These are phyloP conservation scores for Aethes cnicana DNA, from an alignment of 2,888 invertebrate species.

Conservation along the genomic window DNA sequence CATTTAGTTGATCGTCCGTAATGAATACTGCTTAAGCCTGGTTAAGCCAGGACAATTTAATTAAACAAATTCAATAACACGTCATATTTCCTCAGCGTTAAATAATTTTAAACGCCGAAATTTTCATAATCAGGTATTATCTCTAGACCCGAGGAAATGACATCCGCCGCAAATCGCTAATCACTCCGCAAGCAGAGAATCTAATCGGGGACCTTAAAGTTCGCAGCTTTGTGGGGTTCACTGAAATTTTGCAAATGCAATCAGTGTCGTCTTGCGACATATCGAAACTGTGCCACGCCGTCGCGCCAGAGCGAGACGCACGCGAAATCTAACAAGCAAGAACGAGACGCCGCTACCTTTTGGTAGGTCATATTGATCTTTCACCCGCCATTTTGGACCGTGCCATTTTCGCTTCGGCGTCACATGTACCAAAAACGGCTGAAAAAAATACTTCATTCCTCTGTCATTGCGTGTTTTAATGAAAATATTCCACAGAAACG, in stretches of 20 bases:
- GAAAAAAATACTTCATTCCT: conserved; percentile 67
- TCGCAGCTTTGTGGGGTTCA: conserved; percentile 45
- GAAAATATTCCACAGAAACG: conserved; percentile 68
- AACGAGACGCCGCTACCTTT: conserved; percentile 64
- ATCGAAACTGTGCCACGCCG: conserved; percentile 63
- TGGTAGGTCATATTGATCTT: conserved; percentile 82
- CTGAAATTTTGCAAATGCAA: conserved; percentile 65
- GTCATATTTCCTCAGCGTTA: conserved; percentile 49
- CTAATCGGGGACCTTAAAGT: conserved; percentile 51
- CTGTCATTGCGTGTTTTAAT: conserved; percentile 75
- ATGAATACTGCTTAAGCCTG: too few species aligned
- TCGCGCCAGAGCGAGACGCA: conserved; percentile 58
- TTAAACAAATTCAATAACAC: conserved; percentile 50
- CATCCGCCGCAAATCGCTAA: conserved; percentile 66
- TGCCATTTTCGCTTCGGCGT: conserved; percentile 76
- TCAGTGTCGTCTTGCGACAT: conserved; percentile 70
- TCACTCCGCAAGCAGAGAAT: conserved; percentile 65
- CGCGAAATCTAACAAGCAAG: conserved; percentile 41
- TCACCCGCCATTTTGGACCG: conserved; percentile 80
- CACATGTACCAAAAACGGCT: conserved; percentile 64
- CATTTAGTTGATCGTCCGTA: too few species aligned
- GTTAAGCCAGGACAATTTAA: conserved; percentile 21
- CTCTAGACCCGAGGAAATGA: conserved; percentile 56
- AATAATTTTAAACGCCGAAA: conserved; percentile 57
- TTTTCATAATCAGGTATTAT: conserved; percentile 69